A percentile compares a stretch with the other conserved stretches of the same genome.
Conservation (phyloP, 2,888 invertebrate species). For the Icerya purchasi region DNA sequence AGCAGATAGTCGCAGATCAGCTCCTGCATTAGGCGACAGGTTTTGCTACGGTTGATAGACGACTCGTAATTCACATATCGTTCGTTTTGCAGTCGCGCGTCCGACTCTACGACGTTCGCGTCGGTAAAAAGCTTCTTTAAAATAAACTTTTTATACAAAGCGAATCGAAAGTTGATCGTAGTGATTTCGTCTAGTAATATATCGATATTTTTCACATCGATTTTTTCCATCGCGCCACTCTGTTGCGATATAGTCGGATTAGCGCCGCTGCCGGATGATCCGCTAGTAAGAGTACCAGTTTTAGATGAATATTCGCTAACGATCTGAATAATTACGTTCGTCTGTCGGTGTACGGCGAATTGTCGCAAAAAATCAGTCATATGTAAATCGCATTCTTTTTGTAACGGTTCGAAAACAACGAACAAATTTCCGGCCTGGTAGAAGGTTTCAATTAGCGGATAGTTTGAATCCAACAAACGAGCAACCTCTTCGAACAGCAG, state of each 20-base stretch:
- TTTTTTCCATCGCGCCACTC: constrained; percentile 22
- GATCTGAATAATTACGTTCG: constrained; percentile 52
- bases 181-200: constrained; percentile 74
- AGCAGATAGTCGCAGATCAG: constrained; percentile 69
- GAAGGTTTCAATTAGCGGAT: constrained; percentile 70
- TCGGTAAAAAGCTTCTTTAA: constrained; percentile 8
- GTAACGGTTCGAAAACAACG: constrained; percentile 46
- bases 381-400: constrained; percentile 56
- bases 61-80: not conserved
- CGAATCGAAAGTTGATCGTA: constrained; percentile 70
- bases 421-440: constrained; percentile 61
- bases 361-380: constrained; percentile 32
- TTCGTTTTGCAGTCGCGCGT: not conserved
- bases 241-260: not conserved
- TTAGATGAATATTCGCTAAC: not conserved
- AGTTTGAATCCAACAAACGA: constrained; percentile 61
- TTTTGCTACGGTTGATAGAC: not conserved
- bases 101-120: constrained; percentile 13
- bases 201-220: constrained; percentile 69
- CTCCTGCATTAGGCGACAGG: constrained; percentile 39
- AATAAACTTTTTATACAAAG: constrained; percentile 75
- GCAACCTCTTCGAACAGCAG: constrained; percentile 69
- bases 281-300: not conserved
- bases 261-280: not conserved
- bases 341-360: constrained; percentile 45